These are phyloP conservation scores for Drosophila macrospina DNA, from an alignment of 2,888 invertebrate species.

Conservation along the genomic window DNA sequence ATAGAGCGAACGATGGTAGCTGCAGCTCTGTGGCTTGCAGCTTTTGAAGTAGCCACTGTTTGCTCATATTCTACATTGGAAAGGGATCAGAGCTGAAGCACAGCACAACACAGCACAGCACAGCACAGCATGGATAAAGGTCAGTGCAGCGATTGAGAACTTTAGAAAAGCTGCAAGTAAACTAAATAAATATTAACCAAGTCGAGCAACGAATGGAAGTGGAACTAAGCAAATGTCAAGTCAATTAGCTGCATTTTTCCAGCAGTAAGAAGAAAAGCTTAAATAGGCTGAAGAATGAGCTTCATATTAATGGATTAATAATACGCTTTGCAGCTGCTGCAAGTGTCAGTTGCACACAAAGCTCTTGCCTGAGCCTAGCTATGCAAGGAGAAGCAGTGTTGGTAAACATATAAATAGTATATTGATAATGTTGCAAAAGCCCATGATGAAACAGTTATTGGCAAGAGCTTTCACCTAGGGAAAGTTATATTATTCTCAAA, in stretches of 20 bases:
- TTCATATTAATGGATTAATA: background rate
- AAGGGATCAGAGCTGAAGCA: constrained; percentile 47
- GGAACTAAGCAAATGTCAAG: constrained; percentile 8
- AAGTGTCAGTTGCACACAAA: too few species aligned
- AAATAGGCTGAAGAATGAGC: background rate
- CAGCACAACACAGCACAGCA: constrained; percentile 1
- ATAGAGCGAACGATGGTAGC: constrained; percentile 53
- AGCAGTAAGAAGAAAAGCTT: background rate
- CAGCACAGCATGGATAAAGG: constrained; percentile 38
- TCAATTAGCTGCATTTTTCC: constrained; percentile 9
- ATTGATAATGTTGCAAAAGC: background rate
- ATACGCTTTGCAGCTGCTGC: too few species aligned
- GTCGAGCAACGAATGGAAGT: too few species aligned
- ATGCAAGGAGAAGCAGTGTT: too few species aligned
- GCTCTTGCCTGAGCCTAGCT: too few species aligned
- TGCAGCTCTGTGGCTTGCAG: constrained; percentile 17
- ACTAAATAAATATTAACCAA: constrained; percentile 18
- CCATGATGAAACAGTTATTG: background rate
- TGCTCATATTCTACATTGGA: constrained; percentile 47
- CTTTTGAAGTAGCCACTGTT: constrained; percentile 51
- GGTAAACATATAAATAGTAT: too few species aligned
- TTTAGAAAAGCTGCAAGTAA: constrained; percentile 14
- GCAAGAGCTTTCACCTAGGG: background rate
- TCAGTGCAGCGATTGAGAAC: constrained; percentile 32
- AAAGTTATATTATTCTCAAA: constrained; percentile 3